phyloP scores from a whole-genome alignment of 2,797 vertebrate genomes.

The Chaunax sp. region DNA sequence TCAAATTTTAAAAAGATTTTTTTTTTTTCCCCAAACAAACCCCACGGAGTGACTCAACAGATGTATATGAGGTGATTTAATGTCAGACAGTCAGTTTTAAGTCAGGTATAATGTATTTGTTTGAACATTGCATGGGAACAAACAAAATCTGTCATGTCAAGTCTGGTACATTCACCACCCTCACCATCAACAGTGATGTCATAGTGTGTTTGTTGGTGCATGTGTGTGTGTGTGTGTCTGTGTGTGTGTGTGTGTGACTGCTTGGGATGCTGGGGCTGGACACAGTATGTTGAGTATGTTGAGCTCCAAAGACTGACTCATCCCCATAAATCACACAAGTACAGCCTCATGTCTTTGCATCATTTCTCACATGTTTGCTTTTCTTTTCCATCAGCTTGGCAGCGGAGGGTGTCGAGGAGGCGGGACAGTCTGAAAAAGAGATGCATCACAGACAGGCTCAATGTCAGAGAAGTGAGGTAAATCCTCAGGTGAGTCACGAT shows the following conservation, averaged over 20 bases:
- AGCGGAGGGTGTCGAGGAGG: conserved; percentile 65
- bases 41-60: background rate
- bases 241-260: conserved; percentile 1
- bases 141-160: conserved; percentile 33
- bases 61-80: background rate
- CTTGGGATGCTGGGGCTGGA: background rate
- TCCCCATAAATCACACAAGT: conserved; percentile 64
- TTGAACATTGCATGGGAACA: conserved; percentile 52
- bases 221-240: background rate
- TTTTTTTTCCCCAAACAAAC: too few species aligned
- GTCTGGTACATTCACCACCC: conserved; percentile 37
- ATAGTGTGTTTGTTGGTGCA: conserved; percentile 21
- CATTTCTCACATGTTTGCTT: conserved; percentile 65
- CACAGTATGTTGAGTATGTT: conserved; percentile 38
- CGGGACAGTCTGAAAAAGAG: conserved; percentile 50
- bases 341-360: conserved; percentile 62
- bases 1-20: too few species aligned
- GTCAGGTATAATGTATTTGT: conserved; percentile 30
- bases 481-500: conserved; percentile 67
- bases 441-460: conserved; percentile 59
- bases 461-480: conserved; percentile 63
- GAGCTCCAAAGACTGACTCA: conserved; percentile 69
- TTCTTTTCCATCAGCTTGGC: conserved; percentile 65
- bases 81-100: conserved; percentile 2
- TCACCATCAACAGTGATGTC: conserved; percentile 47